A percentile compares a stretch with the other conserved stretches of the same genome.
Evolutionary conservation across 2,113 vertebrate genomes (phyloP).

Genomic region (Cathartes aura): DNA sequence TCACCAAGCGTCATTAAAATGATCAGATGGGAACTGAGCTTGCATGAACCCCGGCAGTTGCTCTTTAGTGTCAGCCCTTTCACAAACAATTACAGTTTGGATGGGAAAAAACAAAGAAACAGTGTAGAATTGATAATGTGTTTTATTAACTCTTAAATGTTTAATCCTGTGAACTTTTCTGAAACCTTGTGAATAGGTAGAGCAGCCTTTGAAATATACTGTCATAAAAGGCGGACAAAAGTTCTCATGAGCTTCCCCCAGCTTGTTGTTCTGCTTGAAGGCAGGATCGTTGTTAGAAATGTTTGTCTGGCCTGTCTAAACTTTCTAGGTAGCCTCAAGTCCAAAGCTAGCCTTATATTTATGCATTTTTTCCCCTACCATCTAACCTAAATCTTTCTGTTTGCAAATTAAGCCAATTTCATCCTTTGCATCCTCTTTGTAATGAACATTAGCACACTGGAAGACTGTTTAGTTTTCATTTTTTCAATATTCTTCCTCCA

Average conservation of each 20-base stretch:
- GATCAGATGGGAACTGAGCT: conserved; percentile 43
- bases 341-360: background rate
- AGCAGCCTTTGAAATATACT: background rate
- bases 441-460: background rate
- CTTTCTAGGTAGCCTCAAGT: conserved; percentile 41
- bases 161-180: conserved; percentile 17
- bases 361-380: background rate
- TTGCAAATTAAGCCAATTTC: conserved; percentile 42
- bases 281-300: background rate
- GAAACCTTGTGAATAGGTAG: background rate
- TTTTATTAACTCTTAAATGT: conserved; percentile 31
- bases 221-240: background rate
- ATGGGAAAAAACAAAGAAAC: background rate
- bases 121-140: conserved; percentile 4
- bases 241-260: background rate
- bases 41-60: conserved; percentile 13
- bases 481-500: background rate
- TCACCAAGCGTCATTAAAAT: conserved; percentile 25
- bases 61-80: conserved; percentile 25
- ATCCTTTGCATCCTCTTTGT: conserved; percentile 49
- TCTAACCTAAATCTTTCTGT: conserved; percentile 40
- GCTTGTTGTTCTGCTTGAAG: conserved; percentile 21
- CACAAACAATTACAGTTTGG: conserved; percentile 12
- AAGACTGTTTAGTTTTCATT: background rate
- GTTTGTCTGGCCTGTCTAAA: conserved; percentile 24